phyloP scores from a whole-genome alignment of 2,113 vertebrate species.

The Ahaetulla prasina region DNA sequence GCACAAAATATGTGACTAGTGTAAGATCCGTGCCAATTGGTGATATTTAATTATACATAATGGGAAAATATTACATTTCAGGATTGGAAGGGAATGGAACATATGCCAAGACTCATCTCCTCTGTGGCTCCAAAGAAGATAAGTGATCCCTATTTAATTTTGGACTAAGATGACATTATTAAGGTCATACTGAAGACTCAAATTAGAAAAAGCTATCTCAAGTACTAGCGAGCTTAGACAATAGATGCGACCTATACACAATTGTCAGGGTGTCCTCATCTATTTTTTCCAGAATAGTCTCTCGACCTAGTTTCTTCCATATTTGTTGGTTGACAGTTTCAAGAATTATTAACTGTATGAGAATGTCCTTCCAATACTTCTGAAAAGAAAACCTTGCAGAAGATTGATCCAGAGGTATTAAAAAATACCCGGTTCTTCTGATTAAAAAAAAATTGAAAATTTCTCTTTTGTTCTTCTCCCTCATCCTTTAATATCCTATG shows the following conservation, averaged over 20 bases:
- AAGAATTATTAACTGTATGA: background rate
- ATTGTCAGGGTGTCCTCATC: background rate
- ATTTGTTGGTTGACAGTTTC: background rate
- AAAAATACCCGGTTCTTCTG: background rate
- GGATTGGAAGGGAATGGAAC: background rate
- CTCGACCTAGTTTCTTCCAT: background rate
- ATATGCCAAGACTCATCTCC: background rate
- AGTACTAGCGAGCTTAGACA: background rate
- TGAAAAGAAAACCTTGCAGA: background rate
- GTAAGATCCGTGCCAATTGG: background rate
- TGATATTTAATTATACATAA: background rate
- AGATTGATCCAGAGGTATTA: background rate
- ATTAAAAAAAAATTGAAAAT: background rate
- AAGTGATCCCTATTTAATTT: background rate
- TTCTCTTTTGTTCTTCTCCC: background rate
- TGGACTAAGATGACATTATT: background rate
- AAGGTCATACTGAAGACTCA: background rate
- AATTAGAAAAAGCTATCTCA: background rate
- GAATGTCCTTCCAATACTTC: background rate
- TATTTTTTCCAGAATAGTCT: background rate
- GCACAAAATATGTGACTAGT: background rate
- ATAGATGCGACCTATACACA: background rate
- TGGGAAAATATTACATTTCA: background rate
- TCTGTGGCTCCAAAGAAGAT: background rate
- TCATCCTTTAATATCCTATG: background rate